Base-by-base conservation (phyloP, 2,113 vertebrate genomes). In the Xyliphius kryptos region DNA sequence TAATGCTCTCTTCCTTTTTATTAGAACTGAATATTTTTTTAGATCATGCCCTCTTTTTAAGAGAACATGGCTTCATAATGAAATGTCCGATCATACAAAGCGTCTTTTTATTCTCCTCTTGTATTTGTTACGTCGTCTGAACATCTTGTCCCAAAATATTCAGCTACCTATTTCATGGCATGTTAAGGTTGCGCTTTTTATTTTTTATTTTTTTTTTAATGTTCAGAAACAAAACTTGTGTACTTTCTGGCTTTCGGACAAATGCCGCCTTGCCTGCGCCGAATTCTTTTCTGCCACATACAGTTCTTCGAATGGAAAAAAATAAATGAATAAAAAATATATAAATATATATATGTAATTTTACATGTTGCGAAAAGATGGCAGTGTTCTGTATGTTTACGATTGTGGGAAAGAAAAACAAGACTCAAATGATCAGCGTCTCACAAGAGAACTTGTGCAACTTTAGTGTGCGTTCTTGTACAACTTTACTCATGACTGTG, bases 401-500 rank as follows among this genome's bases (percentile, higher is more conserved):
- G 52, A 77, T 81, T 74, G 80, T 80, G 71, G 20, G 67, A 76
- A 74, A 78, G 43, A 75, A 77, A 43, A 51, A 53, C 36, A 69
- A 59, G 53, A 62, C 55, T 65, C 62, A 81, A 50, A 54, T 9
- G 7, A 64, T 59, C 64, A 55, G 22, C 63, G 55, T 71, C 48
- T 62, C 50, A 81, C 72, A 78, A 55, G 59, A 75, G 69, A 78
- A 81, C 72, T 85, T 72, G 74, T 81, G 84, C 75, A 75, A 82
- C 80, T 85, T 85, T 77, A 76, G 81, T 83, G 67, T 75, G 73
- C 63, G 64, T 69, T 69, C 63, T 70, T 63, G 69, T 69, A 83
- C 73, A 82, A 81, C 76, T 85, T 87, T 79, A 61, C 83, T 87
- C 85, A 87, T 83, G 72, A 81, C 63, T 85, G 83, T 88, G 81